Evolutionary conservation across 2,797 vertebrate species (phyloP).

Genomic region (Thaleichthys pacificus): DNA sequence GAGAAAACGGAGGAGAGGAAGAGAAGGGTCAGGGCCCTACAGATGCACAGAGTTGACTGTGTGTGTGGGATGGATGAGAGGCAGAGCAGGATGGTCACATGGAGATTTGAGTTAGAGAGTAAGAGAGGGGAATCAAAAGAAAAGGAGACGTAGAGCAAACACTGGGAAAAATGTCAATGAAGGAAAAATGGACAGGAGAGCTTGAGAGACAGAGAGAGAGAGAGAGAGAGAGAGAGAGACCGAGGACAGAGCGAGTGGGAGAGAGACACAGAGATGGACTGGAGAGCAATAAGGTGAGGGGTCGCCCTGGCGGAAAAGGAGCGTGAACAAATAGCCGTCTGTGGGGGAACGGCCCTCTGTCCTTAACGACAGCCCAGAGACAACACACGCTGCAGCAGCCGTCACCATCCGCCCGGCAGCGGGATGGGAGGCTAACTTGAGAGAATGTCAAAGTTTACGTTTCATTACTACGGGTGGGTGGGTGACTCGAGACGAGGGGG

Average conservation of each 20-base stretch:
- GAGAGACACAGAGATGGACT: constrained; percentile 12
- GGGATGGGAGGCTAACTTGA: constrained; percentile 56
- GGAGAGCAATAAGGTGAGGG: constrained; percentile 4
- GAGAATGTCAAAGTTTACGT: constrained; percentile 72
- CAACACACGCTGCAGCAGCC: constrained; percentile 42
- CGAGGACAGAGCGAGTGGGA: neutral
- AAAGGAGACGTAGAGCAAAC: neutral
- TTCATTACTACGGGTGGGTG: constrained; percentile 58
- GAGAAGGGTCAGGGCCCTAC: constrained; percentile 7
- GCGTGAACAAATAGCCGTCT: constrained; percentile 12
- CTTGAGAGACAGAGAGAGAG: constrained; percentile 30
- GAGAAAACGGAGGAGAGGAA: constrained; percentile 49
- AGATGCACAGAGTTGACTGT: too few relatives aligned
- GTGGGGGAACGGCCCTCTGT: constrained; percentile 3
- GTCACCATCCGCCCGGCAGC: constrained; percentile 22
- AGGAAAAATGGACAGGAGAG: constrained; percentile 37
- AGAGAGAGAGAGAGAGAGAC: constrained; percentile 14
- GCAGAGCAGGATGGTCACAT: too few relatives aligned
- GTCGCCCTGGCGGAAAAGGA: constrained; percentile 34
- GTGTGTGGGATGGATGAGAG: too few relatives aligned
- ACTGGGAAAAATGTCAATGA: constrained; percentile 55
- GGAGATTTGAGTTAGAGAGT: constrained; percentile 55
- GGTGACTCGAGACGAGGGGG: constrained; percentile 3
- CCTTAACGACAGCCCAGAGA: constrained; percentile 38
- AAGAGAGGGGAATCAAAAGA: constrained; percentile 41